Evolutionary conservation across 2,113 vertebrate species (phyloP).

Genomic region (Pteropus alecto): DNA sequence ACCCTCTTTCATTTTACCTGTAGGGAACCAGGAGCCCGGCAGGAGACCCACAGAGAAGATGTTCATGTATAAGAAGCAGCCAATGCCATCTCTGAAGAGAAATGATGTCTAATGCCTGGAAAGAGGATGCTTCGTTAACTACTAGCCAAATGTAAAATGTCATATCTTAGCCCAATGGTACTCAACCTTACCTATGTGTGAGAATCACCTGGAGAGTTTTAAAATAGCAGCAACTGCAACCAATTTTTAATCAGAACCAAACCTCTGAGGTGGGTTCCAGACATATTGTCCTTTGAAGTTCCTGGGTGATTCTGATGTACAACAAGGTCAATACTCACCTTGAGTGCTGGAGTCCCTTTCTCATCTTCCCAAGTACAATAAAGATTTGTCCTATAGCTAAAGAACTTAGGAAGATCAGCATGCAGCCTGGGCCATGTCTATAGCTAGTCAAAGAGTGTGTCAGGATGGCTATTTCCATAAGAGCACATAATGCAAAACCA

Average conservation of each 20-base stretch:
- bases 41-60: not conserved
- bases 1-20: not conserved
- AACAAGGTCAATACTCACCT: not conserved
- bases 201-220: not conserved
- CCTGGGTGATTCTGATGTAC: not conserved
- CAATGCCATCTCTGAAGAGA: not conserved
- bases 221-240: not conserved
- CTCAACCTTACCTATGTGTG: not conserved
- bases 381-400: not conserved
- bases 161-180: not conserved
- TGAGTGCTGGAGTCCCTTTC: not conserved
- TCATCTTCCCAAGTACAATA: not conserved
- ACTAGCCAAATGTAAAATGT: not conserved
- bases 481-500: not conserved
- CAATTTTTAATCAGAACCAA: not conserved
- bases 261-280: not conserved
- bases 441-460: not conserved
- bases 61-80: not conserved
- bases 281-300: not conserved
- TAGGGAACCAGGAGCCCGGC: not conserved
- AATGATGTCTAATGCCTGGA: not conserved
- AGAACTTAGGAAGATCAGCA: not conserved
- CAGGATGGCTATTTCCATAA: not conserved
- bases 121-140: not conserved
- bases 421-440: not conserved